These are phyloP conservation scores for Pholis gunnellus DNA, from an alignment of 2,113 vertebrate genomes.

Conservation along the genomic window DNA sequence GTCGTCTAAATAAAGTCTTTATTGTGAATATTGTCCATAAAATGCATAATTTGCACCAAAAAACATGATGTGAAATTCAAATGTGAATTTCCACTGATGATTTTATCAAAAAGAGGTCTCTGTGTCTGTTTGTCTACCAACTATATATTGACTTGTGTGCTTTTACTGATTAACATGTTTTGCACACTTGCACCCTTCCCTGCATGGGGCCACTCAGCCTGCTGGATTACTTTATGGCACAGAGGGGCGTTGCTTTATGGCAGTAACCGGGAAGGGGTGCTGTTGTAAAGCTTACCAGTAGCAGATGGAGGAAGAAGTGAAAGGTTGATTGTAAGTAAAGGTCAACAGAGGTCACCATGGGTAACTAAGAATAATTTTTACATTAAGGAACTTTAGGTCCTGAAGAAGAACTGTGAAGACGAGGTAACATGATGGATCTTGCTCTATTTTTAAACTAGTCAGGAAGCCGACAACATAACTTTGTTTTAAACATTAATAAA, in stretches of 20 bases:
- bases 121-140: background rate
- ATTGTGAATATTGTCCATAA: background rate
- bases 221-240: constrained; percentile 21
- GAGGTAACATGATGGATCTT: no score
- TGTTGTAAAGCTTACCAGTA: constrained; percentile 15
- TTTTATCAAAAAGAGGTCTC: no score
- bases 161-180: background rate
- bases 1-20: background rate
- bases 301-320: constrained; percentile 41
- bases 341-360: constrained; percentile 13
- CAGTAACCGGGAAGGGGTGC: background rate
- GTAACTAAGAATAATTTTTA: no score
- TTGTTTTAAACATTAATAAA: no score
- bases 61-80: background rate
- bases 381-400: no score
- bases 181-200: background rate
- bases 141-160: background rate
- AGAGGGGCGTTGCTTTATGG: background rate
- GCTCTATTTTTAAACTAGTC: no score
- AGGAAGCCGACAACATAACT: no score
- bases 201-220: background rate
- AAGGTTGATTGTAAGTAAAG: background rate
- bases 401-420: no score
- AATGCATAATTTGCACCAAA: background rate
- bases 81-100: no score